These are phyloP conservation scores for Rutilus rutilus DNA, from an alignment of 2,113 vertebrate species.

Conservation along the genomic window DNA sequence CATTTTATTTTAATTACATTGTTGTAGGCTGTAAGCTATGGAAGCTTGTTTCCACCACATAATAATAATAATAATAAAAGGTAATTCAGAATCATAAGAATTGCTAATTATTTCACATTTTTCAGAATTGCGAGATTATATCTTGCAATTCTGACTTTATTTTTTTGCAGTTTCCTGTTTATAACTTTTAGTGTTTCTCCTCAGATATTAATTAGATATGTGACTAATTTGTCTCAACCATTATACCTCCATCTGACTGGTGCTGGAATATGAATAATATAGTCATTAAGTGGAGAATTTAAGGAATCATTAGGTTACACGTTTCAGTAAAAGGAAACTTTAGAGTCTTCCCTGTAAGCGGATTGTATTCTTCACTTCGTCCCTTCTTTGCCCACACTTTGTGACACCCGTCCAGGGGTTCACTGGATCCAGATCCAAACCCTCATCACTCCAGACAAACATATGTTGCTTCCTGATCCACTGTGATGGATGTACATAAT, in stretches of 20 bases:
- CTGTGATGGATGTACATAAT: neutral
- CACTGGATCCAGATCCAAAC: neutral
- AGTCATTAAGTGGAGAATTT: neutral
- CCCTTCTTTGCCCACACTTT: neutral
- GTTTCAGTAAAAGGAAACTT: neutral
- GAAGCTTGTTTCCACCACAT: no score
- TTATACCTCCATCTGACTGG: neutral
- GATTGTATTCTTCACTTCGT: neutral
- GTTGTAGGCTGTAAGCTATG: no score
- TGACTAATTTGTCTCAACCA: neutral
- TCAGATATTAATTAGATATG: neutral
- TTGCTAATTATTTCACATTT: no score
- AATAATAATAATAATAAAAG: no score
- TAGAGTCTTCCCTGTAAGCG: no score
- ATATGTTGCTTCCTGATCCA: neutral
- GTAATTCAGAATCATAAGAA: no score
- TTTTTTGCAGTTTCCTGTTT: no score
- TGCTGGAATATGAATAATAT: neutral
- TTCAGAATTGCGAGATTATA: no score
- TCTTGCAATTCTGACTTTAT: no score
- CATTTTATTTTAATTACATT: no score
- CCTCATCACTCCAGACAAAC: neutral
- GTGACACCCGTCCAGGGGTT: neutral
- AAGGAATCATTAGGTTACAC: neutral
- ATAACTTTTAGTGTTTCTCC: neutral